phyloP scores from a whole-genome alignment of 2,113 vertebrate species.

The Micromys minutus region DNA sequence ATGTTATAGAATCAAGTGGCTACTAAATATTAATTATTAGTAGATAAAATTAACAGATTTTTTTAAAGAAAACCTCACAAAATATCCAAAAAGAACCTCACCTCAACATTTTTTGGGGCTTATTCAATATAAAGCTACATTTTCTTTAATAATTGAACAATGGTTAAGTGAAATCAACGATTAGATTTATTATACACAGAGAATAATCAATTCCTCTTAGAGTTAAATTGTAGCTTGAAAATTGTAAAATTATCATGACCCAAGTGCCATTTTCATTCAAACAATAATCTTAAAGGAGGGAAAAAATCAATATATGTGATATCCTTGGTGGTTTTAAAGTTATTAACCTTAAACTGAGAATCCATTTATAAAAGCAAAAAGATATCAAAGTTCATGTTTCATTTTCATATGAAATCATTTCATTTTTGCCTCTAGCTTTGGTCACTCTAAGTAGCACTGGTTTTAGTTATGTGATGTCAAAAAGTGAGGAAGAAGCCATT shows the following conservation, averaged over 20 bases:
- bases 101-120: neutral
- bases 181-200: neutral
- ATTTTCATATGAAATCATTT: slow-evolving; percentile 25
- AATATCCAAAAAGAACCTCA: neutral
- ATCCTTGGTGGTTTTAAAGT: slow-evolving; percentile 21
- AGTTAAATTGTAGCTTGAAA: neutral
- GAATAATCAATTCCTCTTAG: slow-evolving; percentile 36
- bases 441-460: neutral
- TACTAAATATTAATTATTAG: neutral
- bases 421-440: neutral
- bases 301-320: slow-evolving; percentile 22
- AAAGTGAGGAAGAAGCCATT: neutral
- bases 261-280: slow-evolving; percentile 19
- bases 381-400: neutral
- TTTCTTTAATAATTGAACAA: slow-evolving; percentile 29
- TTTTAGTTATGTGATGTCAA: neutral
- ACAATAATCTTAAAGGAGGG: neutral
- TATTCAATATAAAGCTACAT: neutral
- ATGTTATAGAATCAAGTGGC: slow-evolving; percentile 16
- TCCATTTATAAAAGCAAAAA: neutral
- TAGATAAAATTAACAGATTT: neutral
- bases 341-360: slow-evolving; percentile 52
- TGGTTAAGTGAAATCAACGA: neutral
- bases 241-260: neutral
- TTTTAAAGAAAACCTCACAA: neutral